These are phyloP conservation scores for Mesochorus sp. DNA, from an alignment of 2,888 invertebrate species.

Conservation along the genomic window DNA sequence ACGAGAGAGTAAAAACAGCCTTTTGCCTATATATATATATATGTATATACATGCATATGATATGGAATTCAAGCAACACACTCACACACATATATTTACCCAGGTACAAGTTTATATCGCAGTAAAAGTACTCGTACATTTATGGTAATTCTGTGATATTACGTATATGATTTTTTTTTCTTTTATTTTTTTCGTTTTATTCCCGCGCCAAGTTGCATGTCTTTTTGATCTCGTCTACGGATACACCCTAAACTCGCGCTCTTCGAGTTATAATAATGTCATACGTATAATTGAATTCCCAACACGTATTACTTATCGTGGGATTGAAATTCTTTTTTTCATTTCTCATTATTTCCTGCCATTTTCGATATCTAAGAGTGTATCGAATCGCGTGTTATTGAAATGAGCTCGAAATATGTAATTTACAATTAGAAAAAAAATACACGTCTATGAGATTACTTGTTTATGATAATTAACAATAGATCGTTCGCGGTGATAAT, in stretches of 20 bases:
- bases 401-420: neutral
- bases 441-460: too few species aligned
- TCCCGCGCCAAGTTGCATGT: neutral
- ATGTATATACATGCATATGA: neutral
- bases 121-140: neutral
- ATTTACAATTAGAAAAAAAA: too few species aligned
- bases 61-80: neutral
- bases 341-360: neutral
- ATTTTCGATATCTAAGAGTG: too few species aligned
- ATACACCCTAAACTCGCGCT: neutral
- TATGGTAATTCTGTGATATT: conserved; percentile 7
- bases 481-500: neutral
- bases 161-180: neutral
- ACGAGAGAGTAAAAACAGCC: conserved; percentile 28
- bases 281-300: neutral
- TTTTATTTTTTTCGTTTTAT: neutral
- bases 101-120: neutral
- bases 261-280: neutral
- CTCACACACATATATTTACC: neutral
- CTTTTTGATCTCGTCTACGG: neutral
- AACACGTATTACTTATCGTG: neutral
- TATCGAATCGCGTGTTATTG: neutral
- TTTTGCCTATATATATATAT: conserved; percentile 8
- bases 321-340: neutral
- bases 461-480: too few species aligned